Conservation (phyloP, 2,113 vertebrate species). For the Centropus bengalensis region DNA sequence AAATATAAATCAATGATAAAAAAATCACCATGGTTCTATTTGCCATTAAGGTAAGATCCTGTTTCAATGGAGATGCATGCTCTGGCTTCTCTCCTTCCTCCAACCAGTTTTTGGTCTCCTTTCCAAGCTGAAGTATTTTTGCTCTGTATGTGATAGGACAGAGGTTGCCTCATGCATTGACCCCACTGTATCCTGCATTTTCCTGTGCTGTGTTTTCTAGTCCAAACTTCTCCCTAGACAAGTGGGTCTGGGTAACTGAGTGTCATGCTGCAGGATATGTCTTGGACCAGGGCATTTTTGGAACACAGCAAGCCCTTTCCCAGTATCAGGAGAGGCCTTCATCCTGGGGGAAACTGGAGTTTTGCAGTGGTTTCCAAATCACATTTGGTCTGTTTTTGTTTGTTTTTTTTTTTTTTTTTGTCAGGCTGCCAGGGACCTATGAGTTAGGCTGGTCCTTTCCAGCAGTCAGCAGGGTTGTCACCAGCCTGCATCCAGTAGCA, state of each 20-base stretch:
- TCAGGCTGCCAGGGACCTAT: not conserved
- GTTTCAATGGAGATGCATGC: not conserved
- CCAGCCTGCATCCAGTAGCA: not conserved
- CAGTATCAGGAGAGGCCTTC: fast-evolving
- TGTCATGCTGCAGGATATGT: not conserved
- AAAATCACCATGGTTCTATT: not conserved
- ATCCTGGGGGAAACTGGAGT: not conserved
- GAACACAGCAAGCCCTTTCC: not conserved
- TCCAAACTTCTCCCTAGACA: not conserved
- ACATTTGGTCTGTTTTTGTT: not conserved
- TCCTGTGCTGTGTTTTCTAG: not conserved
- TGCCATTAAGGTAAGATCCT: not conserved
- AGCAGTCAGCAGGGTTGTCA: not conserved
- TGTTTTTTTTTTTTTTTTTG: not conserved
- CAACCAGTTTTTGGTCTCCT: not conserved
- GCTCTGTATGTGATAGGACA: fast-evolving
- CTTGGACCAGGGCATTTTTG: not conserved
- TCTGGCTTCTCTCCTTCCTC: not conserved
- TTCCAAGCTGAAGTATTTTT: not conserved
- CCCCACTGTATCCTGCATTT: fast-evolving
- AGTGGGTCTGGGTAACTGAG: not conserved
- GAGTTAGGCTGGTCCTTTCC: not conserved
- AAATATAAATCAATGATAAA: not conserved
- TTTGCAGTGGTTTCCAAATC: not conserved
- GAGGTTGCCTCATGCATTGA: too few relatives aligned